These are phyloP conservation scores for Megalopta genalis DNA, from an alignment of 1,140 invertebrate genomes.

Conservation along the genomic window DNA sequence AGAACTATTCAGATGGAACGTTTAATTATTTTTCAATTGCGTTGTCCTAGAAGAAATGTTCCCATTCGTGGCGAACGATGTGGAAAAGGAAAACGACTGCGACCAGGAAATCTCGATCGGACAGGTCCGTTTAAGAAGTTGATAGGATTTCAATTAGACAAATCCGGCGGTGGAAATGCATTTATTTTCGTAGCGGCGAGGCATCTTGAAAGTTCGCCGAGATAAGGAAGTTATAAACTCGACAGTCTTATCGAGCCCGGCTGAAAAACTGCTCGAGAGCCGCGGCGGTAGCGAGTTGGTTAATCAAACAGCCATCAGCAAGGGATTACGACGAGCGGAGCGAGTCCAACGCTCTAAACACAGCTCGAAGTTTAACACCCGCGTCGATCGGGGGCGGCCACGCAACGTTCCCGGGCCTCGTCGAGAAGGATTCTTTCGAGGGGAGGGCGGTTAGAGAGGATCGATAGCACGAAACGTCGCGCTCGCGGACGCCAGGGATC, in stretches of 20 bases:
- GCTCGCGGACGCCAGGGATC: background rate
- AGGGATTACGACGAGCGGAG: background rate
- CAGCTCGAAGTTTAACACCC: background rate
- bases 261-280: background rate
- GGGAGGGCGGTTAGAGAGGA: background rate
- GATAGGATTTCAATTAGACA: background rate
- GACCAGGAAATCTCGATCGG: too few relatives aligned
- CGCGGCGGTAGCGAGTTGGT: background rate
- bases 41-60: too few relatives aligned
- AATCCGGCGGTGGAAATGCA: background rate
- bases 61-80: too few relatives aligned
- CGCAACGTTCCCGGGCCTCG: background rate
- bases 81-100: too few relatives aligned
- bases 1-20: too few relatives aligned
- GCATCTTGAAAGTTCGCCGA: background rate
- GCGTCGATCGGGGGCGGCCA: background rate
- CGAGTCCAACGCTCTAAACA: background rate
- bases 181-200: background rate
- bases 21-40: too few relatives aligned
- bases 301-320: background rate
- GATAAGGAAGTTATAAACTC: background rate
- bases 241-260: background rate
- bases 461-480: constrained; percentile 10
- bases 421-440: background rate
- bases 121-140: too few relatives aligned